Evolutionary conservation across 2,888 invertebrate genomes (phyloP), one percentile per base, ranked within the genome.

Genomic region (Melanostoma scalare): DNA sequence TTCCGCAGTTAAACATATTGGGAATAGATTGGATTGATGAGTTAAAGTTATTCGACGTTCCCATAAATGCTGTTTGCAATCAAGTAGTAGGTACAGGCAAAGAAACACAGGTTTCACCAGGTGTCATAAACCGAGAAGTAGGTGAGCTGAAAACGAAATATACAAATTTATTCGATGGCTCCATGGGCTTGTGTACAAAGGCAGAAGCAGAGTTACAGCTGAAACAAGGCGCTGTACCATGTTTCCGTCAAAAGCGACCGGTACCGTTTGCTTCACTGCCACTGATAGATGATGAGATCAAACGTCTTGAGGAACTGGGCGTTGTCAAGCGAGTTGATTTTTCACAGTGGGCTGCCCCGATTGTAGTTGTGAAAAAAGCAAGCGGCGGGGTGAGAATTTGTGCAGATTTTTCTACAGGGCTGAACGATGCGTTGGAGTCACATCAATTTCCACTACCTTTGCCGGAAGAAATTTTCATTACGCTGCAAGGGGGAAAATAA

Each of bases 321-420:
- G 77, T 87, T 6, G 86, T 86, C n/a, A 60, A 85, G 55, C 74
- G 79, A 72, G 79, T 58, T 8, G 73, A 78, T 20, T 85, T 35
- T 58, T 84, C 84, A 4, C 61, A 86, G 20, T 86, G 86, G 86
- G 85, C 85, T 67, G 85, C 86, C 48, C 85, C 85, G 10, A 85
- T 85, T 10, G 86, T 86, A 2, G 52, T 48, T n/a, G 60, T 44
- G 9, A 20, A 20, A 20, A 50, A 53, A 33, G 73, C 76, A 10
- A 85, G 79, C 60, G 80, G 84, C 4, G 63, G 68, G 35, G 75
- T 80, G 1, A 38, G 86, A 48, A 84, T 84, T 36, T 86, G 85
- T 75, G 85, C 72, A 58, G 81, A 86, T 55, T 86, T 72, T 38
- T 85, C 84, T 36, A 85, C 85, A 6, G 85, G 85, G 3, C 46